These are phyloP conservation scores for Hypolimnas misippus DNA, from an alignment of 2,888 invertebrate species.

Conservation along the genomic window DNA sequence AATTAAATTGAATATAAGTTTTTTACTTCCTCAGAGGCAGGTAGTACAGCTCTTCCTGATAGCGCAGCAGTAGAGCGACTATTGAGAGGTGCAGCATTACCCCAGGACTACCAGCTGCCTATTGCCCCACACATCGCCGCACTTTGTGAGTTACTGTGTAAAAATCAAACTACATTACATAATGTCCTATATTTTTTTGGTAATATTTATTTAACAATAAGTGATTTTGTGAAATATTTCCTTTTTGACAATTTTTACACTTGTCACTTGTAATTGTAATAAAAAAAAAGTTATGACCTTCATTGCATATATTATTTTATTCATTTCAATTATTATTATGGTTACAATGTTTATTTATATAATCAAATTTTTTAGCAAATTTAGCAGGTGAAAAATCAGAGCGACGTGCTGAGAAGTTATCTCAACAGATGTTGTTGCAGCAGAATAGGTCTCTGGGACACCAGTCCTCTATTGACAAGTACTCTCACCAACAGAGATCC, in stretches of 20 bases:
- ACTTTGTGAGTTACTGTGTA: constrained; percentile 78
- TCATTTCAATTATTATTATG: too few relatives aligned
- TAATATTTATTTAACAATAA: too few relatives aligned
- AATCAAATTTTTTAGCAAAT: constrained; percentile 57
- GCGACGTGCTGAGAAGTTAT: constrained; percentile 76
- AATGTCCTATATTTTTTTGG: background rate
- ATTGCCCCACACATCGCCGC: constrained; percentile 79
- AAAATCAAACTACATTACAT: constrained; percentile 50
- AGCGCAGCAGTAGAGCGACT: constrained; percentile 79
- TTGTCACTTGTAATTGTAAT: too few relatives aligned
- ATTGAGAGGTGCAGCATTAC: constrained; percentile 72
- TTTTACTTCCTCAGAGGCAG: constrained; percentile 71
- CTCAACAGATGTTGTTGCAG: constrained; percentile 86
- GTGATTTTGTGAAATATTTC: too few relatives aligned
- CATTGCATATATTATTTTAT: too few relatives aligned
- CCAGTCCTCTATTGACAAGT: constrained; percentile 86
- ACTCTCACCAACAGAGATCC: constrained; percentile 76
- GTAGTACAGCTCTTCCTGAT: constrained; percentile 70
- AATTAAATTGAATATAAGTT: too few relatives aligned
- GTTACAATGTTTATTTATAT: too few relatives aligned
- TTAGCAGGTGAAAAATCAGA: constrained; percentile 72
- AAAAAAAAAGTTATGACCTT: too few relatives aligned
- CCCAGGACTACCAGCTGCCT: constrained; percentile 80
- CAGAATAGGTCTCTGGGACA: constrained; percentile 85
- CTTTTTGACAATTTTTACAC: too few relatives aligned